Base-by-base conservation (phyloP, 1,140 invertebrate genomes). In the Frieseomelitta varia region DNA sequence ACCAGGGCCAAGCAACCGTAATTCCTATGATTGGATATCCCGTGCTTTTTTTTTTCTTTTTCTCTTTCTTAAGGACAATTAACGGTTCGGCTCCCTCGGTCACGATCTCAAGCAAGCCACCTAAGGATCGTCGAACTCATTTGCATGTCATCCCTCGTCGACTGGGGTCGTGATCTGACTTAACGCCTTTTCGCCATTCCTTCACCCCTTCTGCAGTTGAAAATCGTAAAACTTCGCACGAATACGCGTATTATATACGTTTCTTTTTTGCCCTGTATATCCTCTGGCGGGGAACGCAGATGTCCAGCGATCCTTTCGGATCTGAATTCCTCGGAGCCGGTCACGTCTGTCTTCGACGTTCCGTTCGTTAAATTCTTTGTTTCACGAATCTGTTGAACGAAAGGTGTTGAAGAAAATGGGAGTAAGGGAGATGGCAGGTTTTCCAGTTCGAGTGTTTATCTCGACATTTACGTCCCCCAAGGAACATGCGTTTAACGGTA, bases 131-230 rank as follows among this genome's bases (percentile, higher is more conserved):
- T 75, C 81, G 72, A 73, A 47, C 58, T 65, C 61, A 93, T 94
- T 94, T 93, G 89, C 93, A 94, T 94, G 92, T 91, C 88, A 92
- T 93, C 91, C 93, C 92, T 91, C 39, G 81, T 81, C 4, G 63
- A 68, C 67, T 27, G 84, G 91, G 91, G 90, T 93, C 87, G 89
- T 90, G 88, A 91, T 92, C 90, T 91, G 92, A 93, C 93, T 94
- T 94, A 93, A 94, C 93, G 93, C 92, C 93, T 93, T 94, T 94
- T 93, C 91, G 92, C 89, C 86, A 85, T 47, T 86, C 89, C 55
- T 81, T 80, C 61, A 1, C n/a, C 77, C 79, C 86, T 68, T 73
- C 53, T 69, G 34, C 71, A 47, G 12, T 24, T 69, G 51, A 55
- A 74, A 90, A 90, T 85, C 86, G 72, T 81, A 68, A 81, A 86